phyloP scores from a whole-genome alignment of 2,113 vertebrate species.

The Phalacrocorax carbo region DNA sequence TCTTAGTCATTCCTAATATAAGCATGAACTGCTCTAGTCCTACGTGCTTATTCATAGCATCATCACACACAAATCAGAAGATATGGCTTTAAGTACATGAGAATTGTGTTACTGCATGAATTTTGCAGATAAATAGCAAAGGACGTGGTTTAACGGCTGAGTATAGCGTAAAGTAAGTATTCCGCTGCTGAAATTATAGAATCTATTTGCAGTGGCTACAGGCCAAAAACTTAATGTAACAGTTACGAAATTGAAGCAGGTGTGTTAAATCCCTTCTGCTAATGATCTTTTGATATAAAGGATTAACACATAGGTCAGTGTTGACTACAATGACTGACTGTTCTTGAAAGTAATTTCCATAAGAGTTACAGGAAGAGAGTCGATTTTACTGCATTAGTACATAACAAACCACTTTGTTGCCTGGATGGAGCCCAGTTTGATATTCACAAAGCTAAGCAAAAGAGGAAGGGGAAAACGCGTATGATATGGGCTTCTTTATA shows the following conservation, averaged over 20 bases:
- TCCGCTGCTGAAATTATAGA: constrained; percentile 51
- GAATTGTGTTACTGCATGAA: neutral
- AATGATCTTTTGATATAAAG: neutral
- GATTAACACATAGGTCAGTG: neutral
- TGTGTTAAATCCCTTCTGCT: neutral
- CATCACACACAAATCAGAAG: neutral
- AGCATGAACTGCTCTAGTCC: neutral
- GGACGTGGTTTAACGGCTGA: constrained; percentile 24
- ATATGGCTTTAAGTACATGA: neutral
- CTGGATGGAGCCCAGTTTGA: neutral
- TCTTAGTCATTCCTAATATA: neutral
- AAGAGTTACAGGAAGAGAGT: neutral
- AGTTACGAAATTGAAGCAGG: neutral
- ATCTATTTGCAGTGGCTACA: constrained; percentile 54
- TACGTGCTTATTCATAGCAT: neutral
- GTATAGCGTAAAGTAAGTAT: constrained; percentile 25
- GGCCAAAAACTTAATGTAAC: constrained; percentile 23
- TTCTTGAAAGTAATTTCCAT: neutral
- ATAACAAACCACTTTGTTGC: neutral
- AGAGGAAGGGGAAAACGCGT: neutral
- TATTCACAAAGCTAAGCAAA: neutral
- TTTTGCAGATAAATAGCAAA: constrained; percentile 18
- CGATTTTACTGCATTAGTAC: neutral
- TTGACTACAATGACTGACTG: neutral
- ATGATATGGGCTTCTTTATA: neutral